Base-by-base conservation (phyloP, 2,888 invertebrate genomes). In the Drosophila neoperkinsi region DNA sequence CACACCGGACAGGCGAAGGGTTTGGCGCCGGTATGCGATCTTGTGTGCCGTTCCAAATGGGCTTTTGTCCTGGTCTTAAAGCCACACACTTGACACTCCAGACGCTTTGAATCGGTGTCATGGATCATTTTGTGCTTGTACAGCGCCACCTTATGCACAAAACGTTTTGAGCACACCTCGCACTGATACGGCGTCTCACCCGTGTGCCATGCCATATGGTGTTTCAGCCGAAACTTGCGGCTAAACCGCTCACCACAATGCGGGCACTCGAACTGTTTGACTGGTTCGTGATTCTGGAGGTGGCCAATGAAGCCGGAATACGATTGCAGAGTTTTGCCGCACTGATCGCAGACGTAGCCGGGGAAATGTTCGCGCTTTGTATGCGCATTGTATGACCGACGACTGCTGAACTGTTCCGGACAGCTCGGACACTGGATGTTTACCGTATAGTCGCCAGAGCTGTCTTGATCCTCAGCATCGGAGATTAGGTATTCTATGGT, bases 41-140 rank as follows among this genome's bases (percentile, higher is more conserved):
- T 91, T 84, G 93, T 91, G 72, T 94, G 94, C 16, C 94, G 90
- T 59, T 93, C 93, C 33, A 94, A 84, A 79, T 94, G 94, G 4
- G 94, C 94, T 43, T 93, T 94, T 25, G 94, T 94, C 28, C 94
- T 88, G 16, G 94, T 91, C 43, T 92, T 92, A 34, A 93, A 89
- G 36, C 94, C 92, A 71, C 94, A 94, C 7, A 91, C 81, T 16
- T 83, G 77, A 52, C 92, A 92, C 73, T 89, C 85, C 46, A 91
- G 71, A 1, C 90, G 83, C 30, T 90, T 85, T 2, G 85, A 84
- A 36, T 84, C 84, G 41, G 71, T 87, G 76, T 94, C 86, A 43
- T 90, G 90, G 25, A 90, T 90, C 84, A 88, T 83, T 76, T 88
- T 90, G 61, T 90, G 90, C 62, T 84, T 91, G 46, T 91, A 83